Evolutionary conservation across 1,140 invertebrate species (phyloP), one percentile per base, ranked within the genome.

Genomic region (Xylocopa sonorina): DNA sequence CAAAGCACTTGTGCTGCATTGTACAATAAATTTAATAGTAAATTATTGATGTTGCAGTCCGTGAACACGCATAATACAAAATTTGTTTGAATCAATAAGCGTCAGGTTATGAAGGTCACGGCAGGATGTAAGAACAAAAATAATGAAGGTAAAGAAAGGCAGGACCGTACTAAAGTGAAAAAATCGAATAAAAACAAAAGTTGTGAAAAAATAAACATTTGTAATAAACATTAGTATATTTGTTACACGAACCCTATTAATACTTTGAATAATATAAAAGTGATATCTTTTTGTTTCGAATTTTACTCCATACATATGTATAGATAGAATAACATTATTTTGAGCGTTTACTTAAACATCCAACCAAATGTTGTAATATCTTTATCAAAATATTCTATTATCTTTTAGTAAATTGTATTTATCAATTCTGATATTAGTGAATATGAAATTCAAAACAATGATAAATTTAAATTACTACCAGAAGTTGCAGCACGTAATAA

Each of bases 21-120:
- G 9, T 71, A n/a, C 3, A 27, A 34, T 48, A 34, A 27, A 43
- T 43, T 71, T 4, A n/a, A 51, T 3, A 3, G 2, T 18, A 67
- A 43, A 64, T 67, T 21, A 6, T 7, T 27, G 21, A 41, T 72
- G n/a, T 34, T 58, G 27, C 24, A 60, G 3, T 43, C 7, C 16
- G 46, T 46, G 27, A 27, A 58, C 9, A 29, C 14, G 29, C n/a
- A 64, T 53, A 41, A 24, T 66, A 4, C 29, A 38, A 75, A 66
- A 75, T 75, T 12, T 64, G 48, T 53, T 38, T 27, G 12, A 75
- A 75, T 75, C 72, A 66, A 75, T 75, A 75, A 66, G 66, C 7
- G 58, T 27, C 46, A 64, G 60, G 34, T 34, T 75, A 53, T n/a
- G 32, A 75, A 75, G 60, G 60, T 75, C 60, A 53, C n/a, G 10